phyloP scores from a whole-genome alignment of 2,888 invertebrate species.

The Philopedon plagiatum region DNA sequence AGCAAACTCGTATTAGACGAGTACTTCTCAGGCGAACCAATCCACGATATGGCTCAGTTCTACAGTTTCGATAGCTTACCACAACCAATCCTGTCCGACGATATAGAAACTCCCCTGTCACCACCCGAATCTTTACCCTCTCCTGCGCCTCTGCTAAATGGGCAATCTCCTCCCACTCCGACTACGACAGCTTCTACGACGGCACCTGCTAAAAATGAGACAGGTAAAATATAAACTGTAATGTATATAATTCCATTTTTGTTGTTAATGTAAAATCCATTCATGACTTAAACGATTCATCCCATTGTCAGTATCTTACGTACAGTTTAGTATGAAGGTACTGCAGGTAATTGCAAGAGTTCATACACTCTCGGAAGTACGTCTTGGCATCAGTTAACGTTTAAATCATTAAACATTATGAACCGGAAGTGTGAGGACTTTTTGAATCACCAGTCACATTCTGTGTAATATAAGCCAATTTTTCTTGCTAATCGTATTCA shows the following conservation, averaged over 20 bases:
- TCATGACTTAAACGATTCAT: constrained; percentile 28
- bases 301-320: too few species aligned
- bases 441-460: too few species aligned
- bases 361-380: too few species aligned
- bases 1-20: constrained; percentile 91
- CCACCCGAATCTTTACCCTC: constrained; percentile 59
- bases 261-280: constrained; percentile 31
- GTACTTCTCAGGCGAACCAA: constrained; percentile 76
- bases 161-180: constrained; percentile 54
- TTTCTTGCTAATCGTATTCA: too few species aligned
- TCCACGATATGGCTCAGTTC: constrained; percentile 66
- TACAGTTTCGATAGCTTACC: constrained; percentile 68
- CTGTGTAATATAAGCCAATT: too few species aligned
- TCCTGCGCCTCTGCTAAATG: constrained; percentile 62
- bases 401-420: too few species aligned
- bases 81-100: constrained; percentile 61
- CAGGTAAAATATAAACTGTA: constrained; percentile 54
- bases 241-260: constrained; percentile 25
- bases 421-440: too few species aligned
- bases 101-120: constrained; percentile 47
- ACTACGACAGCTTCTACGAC: neutral
- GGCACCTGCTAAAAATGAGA: constrained; percentile 40
- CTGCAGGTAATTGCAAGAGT: too few species aligned
- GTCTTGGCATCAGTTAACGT: too few species aligned
- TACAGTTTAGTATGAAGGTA: too few species aligned